phyloP scores from a whole-genome alignment of 2,888 invertebrate genomes.

The Rhamphomyia laevipes region DNA sequence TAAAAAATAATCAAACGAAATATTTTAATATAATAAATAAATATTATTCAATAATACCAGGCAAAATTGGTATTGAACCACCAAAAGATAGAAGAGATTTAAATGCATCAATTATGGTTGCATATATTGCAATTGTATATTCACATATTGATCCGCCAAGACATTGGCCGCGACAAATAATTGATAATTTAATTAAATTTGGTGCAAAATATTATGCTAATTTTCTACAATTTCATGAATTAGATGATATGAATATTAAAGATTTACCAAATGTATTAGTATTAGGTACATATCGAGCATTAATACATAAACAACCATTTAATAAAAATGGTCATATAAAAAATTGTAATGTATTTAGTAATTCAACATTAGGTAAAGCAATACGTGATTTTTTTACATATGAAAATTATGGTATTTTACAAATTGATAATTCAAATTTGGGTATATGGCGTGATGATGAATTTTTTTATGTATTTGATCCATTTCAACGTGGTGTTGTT shows the following conservation, averaged over 20 bases:
- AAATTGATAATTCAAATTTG: slow-evolving; percentile 47
- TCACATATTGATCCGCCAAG: slow-evolving; percentile 52
- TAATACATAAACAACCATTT: slow-evolving; percentile 26
- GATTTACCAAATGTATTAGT: slow-evolving; percentile 36
- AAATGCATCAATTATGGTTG: slow-evolving; percentile 48
- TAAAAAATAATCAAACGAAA: slow-evolving; percentile 16
- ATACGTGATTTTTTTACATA: slow-evolving; percentile 24
- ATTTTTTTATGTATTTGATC: slow-evolving; percentile 53
- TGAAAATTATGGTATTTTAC: slow-evolving; percentile 33
- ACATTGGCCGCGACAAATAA: slow-evolving; percentile 47
- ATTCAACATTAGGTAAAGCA: slow-evolving; percentile 25
- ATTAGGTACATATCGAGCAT: slow-evolving; percentile 31
- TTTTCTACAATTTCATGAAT: slow-evolving; percentile 22
- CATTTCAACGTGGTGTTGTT: slow-evolving; percentile 48
- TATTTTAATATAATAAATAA: slow-evolving; percentile 28
- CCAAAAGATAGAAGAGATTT: slow-evolving; percentile 24
- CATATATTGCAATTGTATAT: slow-evolving; percentile 49
- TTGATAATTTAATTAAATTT: slow-evolving; percentile 39
- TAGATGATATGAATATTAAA: slow-evolving; percentile 24
- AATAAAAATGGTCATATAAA: slow-evolving; percentile 26
- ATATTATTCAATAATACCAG: slow-evolving; percentile 28
- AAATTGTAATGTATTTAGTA: slow-evolving; percentile 23
- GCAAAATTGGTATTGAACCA: slow-evolving; percentile 25
- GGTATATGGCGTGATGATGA: slow-evolving; percentile 52
- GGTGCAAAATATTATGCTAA: slow-evolving; percentile 26